A percentile compares a stretch with the other conserved stretches of the same genome.
phyloP scores from a whole-genome alignment of 2,797 vertebrate species.

The Florisuga fusca region DNA sequence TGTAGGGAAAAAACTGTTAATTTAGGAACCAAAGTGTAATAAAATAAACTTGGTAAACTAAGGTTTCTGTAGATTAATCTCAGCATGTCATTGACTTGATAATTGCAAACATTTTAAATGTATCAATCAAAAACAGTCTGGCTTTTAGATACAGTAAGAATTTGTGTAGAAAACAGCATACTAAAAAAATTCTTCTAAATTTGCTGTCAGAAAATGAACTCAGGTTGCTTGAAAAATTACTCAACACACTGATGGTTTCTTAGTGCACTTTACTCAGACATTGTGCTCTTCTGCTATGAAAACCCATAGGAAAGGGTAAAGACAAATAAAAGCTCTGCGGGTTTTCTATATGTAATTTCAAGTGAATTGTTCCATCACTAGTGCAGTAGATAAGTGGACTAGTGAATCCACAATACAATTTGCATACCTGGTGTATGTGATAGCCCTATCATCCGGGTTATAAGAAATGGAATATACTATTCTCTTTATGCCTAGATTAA shows the following conservation, averaged over 20 bases:
- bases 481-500: background rate
- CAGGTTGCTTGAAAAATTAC: background rate
- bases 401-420: background rate
- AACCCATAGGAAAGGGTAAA: background rate
- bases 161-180: background rate
- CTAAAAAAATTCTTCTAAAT: background rate
- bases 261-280: background rate
- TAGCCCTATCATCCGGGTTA: background rate
- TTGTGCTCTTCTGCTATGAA: background rate
- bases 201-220: background rate
- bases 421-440: background rate
- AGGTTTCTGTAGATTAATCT: background rate
- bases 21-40: conserved; percentile 13
- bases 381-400: background rate
- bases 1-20: background rate
- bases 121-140: background rate
- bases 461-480: background rate
- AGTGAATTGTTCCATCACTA: background rate
- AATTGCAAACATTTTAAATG: background rate
- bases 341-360: background rate
- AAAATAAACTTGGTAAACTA: conserved; percentile 49
- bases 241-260: background rate
- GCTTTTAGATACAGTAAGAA: background rate
- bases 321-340: background rate
- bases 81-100: conserved; percentile 13